Conservation (phyloP, 2,113 vertebrate genomes). For the Apaloderma vittatum region DNA sequence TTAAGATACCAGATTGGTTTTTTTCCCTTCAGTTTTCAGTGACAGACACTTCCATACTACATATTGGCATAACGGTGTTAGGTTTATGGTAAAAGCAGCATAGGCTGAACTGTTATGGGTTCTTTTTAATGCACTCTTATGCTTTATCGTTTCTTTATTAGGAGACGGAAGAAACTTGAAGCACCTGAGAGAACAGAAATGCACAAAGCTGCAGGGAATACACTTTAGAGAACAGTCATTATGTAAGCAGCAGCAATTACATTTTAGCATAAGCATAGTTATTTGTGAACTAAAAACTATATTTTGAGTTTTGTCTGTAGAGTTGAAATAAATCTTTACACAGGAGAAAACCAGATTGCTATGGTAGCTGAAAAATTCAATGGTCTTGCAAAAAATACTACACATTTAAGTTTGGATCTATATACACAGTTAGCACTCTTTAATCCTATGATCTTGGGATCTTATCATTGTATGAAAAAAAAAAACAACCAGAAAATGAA, state of each 20-base stretch:
- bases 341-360: neutral
- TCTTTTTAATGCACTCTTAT: neutral
- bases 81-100: neutral
- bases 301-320: neutral
- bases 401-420: neutral
- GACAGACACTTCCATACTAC: neutral
- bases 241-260: constrained; percentile 9
- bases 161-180: neutral
- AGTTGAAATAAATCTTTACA: neutral
- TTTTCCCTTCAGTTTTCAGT: neutral
- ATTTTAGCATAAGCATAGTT: neutral
- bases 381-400: neutral
- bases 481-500: constrained; percentile 26
- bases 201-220: neutral
- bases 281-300: neutral
- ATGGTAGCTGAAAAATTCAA: neutral
- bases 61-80: neutral
- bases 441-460: constrained; percentile 3
- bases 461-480: neutral
- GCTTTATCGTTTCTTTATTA: neutral
- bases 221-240: neutral
- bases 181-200: constrained; percentile 15
- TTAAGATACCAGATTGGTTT: neutral
- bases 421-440: neutral
- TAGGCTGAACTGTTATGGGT: accelerated